Percentiles rank a stretch among this genome's conserved stretches.
phyloP scores from a whole-genome alignment of 2,888 invertebrate genomes.

The Drosophila nr. medialis region DNA sequence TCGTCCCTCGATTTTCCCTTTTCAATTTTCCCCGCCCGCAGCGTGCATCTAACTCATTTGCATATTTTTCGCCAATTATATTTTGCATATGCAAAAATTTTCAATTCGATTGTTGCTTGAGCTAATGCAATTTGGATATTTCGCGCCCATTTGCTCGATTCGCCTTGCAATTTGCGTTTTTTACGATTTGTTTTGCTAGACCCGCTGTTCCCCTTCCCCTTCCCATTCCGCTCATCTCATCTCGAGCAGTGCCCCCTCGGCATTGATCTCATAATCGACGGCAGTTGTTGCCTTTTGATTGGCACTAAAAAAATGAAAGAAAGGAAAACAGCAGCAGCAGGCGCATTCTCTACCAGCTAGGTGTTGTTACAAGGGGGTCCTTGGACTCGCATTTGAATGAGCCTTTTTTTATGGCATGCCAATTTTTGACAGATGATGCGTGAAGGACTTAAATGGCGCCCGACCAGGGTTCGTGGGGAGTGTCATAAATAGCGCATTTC shows the following conservation, averaged over 20 bases:
- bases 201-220: constrained; percentile 1
- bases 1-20: neutral
- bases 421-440: constrained; percentile 78
- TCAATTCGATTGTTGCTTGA: constrained; percentile 44
- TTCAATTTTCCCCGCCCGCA: neutral
- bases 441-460: constrained; percentile 55
- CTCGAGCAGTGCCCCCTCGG: neutral
- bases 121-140: constrained; percentile 68
- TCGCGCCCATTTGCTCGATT: constrained; percentile 69
- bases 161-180: constrained; percentile 74
- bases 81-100: constrained; percentile 71
- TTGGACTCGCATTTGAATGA: constrained; percentile 49
- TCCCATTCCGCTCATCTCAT: too few species aligned
- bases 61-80: constrained; percentile 76
- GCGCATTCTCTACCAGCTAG: constrained; percentile 9
- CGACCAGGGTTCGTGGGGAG: neutral
- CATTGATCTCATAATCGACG: constrained; percentile 78
- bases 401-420: constrained; percentile 65
- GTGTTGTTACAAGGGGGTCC: constrained; percentile 53
- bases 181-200: constrained; percentile 74
- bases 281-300: constrained; percentile 62
- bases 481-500: constrained; percentile 34
- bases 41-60: constrained; percentile 63
- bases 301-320: constrained; percentile 32
- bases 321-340: constrained; percentile 47